Evolutionary conservation across 2,797 vertebrate species (phyloP).

Genomic region (Cirrhinus molitorella): DNA sequence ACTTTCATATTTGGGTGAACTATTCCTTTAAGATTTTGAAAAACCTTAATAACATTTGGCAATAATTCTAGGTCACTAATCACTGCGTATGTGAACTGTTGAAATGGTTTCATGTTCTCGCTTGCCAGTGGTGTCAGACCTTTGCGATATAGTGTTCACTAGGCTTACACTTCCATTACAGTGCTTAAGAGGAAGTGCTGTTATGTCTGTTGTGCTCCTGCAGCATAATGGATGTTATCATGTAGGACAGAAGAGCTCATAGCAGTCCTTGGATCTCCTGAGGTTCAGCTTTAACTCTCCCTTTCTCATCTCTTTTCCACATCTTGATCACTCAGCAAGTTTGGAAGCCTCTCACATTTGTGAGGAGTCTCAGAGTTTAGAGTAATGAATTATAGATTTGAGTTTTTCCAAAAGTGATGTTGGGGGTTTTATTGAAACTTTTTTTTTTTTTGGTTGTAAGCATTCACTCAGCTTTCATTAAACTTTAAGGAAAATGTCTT

Average conservation of each 20-base stretch:
- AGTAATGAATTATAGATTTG: constrained; percentile 42
- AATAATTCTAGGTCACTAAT: neutral
- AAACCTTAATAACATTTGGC: too few relatives aligned
- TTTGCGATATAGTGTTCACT: neutral
- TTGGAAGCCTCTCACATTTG: constrained; percentile 19
- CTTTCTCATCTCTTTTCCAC: neutral
- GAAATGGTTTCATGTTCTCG: neutral
- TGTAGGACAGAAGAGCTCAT: constrained; percentile 25
- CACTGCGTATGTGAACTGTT: neutral
- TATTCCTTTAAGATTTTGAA: neutral
- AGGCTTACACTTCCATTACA: neutral
- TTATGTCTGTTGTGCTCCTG: constrained; percentile 3
- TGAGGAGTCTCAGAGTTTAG: constrained; percentile 20
- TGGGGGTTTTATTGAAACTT: constrained; percentile 27
- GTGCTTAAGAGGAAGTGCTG: constrained; percentile 13
- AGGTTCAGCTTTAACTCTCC: constrained; percentile 9
- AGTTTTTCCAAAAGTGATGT: constrained; percentile 36
- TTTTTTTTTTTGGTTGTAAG: constrained; percentile 26
- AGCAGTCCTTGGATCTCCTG: neutral
- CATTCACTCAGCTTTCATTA: constrained; percentile 47
- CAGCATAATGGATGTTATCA: constrained; percentile 23
- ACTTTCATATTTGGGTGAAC: neutral
- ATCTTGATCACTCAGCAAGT: constrained; percentile 14
- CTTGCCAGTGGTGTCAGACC: neutral
- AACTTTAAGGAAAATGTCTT: constrained; percentile 28